Base-by-base conservation (phyloP, 2,113 vertebrate species). In the Atrichornis clamosus region DNA sequence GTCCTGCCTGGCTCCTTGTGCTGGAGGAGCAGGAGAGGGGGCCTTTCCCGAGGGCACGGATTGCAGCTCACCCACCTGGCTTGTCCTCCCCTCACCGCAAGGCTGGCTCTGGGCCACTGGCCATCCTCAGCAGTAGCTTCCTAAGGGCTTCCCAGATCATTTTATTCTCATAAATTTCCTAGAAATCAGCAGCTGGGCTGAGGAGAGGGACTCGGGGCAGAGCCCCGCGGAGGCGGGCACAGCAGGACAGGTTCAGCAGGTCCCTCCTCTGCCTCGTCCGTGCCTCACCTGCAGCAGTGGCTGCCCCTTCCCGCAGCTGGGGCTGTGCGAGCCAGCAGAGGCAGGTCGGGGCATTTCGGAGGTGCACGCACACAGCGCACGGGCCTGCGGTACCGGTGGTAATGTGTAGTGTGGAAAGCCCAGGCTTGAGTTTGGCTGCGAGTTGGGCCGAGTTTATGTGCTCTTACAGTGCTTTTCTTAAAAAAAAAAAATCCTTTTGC, bases 151-250 rank as follows among this genome's bases (percentile, higher is more conserved):
- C 35, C 8, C 4, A 21, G 39, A 5, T 26, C 0, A 28, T 46
- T 62, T 67, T 52, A 5, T 63, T 87, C n/a, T 63, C 58, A 39
- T 37, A 11, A 23, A n/a, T 87, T 42, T 72, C 10, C 6, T 33
- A 49, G 39, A 49, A 72, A 23, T 67, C 27, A 49, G 86, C 0
- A 1, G 21, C 24, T 68, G 67, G 6, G 19, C 39, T 18, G 41
- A 87, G 62, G 23, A 76, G 59, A 28, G 49, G 55, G 13, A 15
- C 47, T 60, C 41, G 16, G 53, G 62, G 47, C 62, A 72, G 58
- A 60, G 67, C 52, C 37, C 17, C 2, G 0, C 0, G 2, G 47
- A 55, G 56, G 11, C 47, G n/a, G 23, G 52, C 50, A 7, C 0
- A 1, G 30, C n/a, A 72, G 82, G 42, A 63, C 33, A 52, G 52